Base-by-base conservation (phyloP, 2,113 vertebrate genomes). In the Eleginops maclovinus region DNA sequence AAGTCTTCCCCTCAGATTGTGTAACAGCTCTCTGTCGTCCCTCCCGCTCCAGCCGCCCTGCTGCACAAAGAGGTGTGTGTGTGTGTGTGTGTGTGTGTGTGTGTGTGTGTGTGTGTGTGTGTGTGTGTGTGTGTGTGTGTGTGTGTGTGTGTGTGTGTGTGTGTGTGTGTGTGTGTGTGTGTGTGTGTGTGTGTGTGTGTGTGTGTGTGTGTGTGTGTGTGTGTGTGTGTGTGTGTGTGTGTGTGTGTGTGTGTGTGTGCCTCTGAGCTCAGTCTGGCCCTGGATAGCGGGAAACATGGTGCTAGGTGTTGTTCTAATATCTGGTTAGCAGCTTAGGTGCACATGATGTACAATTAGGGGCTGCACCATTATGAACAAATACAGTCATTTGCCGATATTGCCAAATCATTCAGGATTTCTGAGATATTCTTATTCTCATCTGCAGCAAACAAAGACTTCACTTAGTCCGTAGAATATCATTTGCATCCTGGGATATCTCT, bases 211-310 rank as follows among this genome's bases (percentile, higher is more conserved):
- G 50, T 72, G 47, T 46, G 46, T 47, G 72, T 69, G 46, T 81
- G 51, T 44, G 49, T 58, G 19, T 47, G 15, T 77, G 36, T 72
- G 59, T 55, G 47, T 68, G 43, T 36, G 31, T 41, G 36, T 59
- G 65, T 79, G 3, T 80, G 70, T 69, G 58, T 71, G 66, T 11
- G 58, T 51, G 50, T 74, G 76, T 85, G 71, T 89, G 83, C 51
- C 82, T 85, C 72, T 66, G 75, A 84, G 77, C 75, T 81, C 82
- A 75, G 79, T 85, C 84, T 83, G 76, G 66, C 44, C 73, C 69
- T 62, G 24, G 28, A 36, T 55, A 49, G 54, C 72, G 58, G 43
- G 72, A 59, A 70, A 53, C 8, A 15, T 78, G 1, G 9, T 53
- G 31, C 31, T 31, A 31, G 31, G 31, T 31, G 28, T 28, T 28